A percentile compares a stretch with the other conserved stretches of the same genome.
These are phyloP conservation scores for Eilema sororculum DNA, from an alignment of 2,888 invertebrate species.

Conservation along the genomic window DNA sequence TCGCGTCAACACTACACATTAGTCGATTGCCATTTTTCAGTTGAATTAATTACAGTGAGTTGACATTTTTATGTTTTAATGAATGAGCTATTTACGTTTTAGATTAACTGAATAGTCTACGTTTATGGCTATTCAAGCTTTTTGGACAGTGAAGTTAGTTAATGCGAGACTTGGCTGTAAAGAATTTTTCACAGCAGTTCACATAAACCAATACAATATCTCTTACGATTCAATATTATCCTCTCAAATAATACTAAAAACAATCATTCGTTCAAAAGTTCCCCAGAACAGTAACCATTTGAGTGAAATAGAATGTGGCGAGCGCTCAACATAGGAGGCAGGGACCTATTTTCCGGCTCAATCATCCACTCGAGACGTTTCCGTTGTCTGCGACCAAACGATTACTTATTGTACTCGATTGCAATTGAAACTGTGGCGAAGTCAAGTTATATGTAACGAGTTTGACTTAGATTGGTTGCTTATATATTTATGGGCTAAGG, in stretches of 20 bases:
- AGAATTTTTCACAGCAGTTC: too few relatives aligned
- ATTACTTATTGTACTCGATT: constrained; percentile 53
- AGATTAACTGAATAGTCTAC: constrained; percentile 34
- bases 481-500: neutral
- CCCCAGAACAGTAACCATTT: constrained; percentile 35
- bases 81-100: constrained; percentile 47
- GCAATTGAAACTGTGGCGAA: constrained; percentile 36
- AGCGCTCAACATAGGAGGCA: constrained; percentile 49
- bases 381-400: constrained; percentile 71
- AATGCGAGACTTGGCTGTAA: too few relatives aligned
- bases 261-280: constrained; percentile 34
- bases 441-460: constrained; percentile 21
- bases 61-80: constrained; percentile 59
- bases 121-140: constrained; percentile 7
- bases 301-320: constrained; percentile 54
- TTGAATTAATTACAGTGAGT: constrained; percentile 70
- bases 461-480: neutral
- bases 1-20: constrained; percentile 66
- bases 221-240: neutral
- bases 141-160: neutral
- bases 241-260: constrained; percentile 19
- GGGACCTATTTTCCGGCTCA: constrained; percentile 77
- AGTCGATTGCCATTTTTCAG: constrained; percentile 66
- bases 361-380: constrained; percentile 85
- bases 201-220: too few relatives aligned